Conservation (phyloP, 2,113 vertebrate species). For the Amblyopsis rosae region DNA sequence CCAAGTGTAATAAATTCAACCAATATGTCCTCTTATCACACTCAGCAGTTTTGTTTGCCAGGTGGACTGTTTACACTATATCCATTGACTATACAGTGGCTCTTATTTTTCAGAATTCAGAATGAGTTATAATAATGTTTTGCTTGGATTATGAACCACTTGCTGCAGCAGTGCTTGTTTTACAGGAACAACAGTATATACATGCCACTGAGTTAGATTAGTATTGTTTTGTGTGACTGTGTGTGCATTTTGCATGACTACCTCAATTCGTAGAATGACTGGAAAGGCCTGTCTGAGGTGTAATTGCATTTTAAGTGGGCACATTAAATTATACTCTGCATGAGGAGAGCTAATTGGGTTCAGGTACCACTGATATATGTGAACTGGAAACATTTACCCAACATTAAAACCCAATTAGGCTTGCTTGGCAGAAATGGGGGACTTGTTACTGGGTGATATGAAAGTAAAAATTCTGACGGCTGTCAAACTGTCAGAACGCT, state of each 20-base stretch:
- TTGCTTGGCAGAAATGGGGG: conserved; percentile 57
- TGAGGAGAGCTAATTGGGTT: conserved; percentile 70
- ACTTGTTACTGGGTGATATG: conserved; percentile 53
- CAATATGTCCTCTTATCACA: conserved; percentile 43
- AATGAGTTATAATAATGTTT: conserved; percentile 50
- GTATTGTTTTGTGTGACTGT: conserved; percentile 12
- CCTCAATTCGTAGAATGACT: conserved; percentile 55
- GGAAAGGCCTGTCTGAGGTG: conserved; percentile 62
- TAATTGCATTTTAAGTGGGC: conserved; percentile 71
- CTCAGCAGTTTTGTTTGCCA: conserved; percentile 29
- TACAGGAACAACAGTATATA: conserved; percentile 11
- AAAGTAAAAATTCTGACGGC: conserved; percentile 28
- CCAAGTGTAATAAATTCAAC: conserved; percentile 32
- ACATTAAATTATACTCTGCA: conserved; percentile 69
- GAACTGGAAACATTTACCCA: conserved; percentile 72
- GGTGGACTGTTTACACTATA: conserved; percentile 40
- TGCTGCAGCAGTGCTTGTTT: conserved; percentile 34
- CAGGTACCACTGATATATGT: conserved; percentile 69
- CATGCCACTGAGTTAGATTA: conserved; percentile 20
- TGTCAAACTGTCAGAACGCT: neutral
- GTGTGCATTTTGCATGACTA: conserved; percentile 15
- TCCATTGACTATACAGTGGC: neutral
- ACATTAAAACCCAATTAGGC: conserved; percentile 68
- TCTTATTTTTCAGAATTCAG: conserved; percentile 27
- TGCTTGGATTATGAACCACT: conserved; percentile 56